Evolutionary conservation across 2,113 vertebrate species (phyloP).

Genomic region (Poeciliopsis occidentalis): DNA sequence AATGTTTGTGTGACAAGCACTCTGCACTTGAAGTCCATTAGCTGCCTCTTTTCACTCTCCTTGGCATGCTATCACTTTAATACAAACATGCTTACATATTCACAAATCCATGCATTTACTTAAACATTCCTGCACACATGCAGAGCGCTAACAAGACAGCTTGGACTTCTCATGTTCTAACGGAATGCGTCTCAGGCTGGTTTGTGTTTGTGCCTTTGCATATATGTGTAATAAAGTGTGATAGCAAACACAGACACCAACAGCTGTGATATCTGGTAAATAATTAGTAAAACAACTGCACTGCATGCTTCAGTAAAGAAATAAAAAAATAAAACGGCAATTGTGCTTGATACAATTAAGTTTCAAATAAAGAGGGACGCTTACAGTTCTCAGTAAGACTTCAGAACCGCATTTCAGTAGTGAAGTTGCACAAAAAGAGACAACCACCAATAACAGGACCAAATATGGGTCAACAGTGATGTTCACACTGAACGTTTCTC

Average conservation of each 20-base stretch:
- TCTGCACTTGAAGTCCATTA: constrained; percentile 73
- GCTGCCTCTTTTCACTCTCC: constrained; percentile 72
- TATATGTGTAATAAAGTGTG: not conserved
- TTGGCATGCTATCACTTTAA: constrained; percentile 70
- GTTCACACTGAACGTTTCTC: too few relatives aligned
- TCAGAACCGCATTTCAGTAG: not conserved
- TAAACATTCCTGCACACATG: constrained; percentile 31
- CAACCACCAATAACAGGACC: not conserved
- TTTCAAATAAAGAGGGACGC: not conserved
- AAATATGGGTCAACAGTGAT: too few relatives aligned
- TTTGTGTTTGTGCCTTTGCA: constrained; percentile 10
- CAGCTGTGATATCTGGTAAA: not conserved
- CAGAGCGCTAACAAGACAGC: constrained; percentile 59
- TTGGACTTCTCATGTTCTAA: constrained; percentile 63
- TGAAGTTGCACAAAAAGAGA: not conserved
- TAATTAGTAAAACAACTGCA: not conserved
- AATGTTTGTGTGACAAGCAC: constrained; percentile 81
- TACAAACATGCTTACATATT: constrained; percentile 13
- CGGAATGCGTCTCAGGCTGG: constrained; percentile 62
- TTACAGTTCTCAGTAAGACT: not conserved
- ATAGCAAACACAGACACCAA: not conserved
- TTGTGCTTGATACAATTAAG: not conserved
- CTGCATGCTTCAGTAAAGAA: not conserved
- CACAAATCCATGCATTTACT: constrained; percentile 25
- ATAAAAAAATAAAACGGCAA: not conserved